A percentile compares a stretch with the other conserved stretches of the same genome.
Conservation (phyloP, 2,797 vertebrate species). For the Petrocephalus sullivani region DNA sequence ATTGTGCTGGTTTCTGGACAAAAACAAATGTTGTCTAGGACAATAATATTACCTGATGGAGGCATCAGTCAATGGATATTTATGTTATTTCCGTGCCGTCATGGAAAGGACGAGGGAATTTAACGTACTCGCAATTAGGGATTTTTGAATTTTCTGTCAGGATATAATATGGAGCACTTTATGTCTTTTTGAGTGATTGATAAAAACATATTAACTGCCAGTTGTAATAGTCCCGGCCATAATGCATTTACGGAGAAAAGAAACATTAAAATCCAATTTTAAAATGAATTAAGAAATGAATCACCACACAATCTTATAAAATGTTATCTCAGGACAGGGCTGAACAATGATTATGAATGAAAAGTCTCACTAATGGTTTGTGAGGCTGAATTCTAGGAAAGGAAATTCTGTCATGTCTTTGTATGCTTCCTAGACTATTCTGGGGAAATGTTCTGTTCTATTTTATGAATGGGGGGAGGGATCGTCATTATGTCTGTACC, state of each 20-base stretch:
- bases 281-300: background rate
- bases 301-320: background rate
- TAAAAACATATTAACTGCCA: background rate
- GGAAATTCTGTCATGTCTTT: background rate
- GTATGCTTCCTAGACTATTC: background rate
- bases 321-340: background rate
- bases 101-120: background rate
- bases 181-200: background rate
- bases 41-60: background rate
- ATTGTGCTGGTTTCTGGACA: background rate
- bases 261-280: background rate
- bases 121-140: background rate
- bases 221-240: background rate
- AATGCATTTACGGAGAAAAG: background rate
- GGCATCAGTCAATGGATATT: background rate
- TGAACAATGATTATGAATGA: background rate
- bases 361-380: background rate
- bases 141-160: background rate
- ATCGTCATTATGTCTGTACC: background rate
- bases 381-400: background rate
- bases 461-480: background rate
- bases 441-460: background rate
- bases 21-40: background rate
- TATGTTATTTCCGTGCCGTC: background rate
- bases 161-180: background rate